Evolutionary conservation across 2,113 vertebrate genomes (phyloP).

Genomic region (Neotoma lepida): DNA sequence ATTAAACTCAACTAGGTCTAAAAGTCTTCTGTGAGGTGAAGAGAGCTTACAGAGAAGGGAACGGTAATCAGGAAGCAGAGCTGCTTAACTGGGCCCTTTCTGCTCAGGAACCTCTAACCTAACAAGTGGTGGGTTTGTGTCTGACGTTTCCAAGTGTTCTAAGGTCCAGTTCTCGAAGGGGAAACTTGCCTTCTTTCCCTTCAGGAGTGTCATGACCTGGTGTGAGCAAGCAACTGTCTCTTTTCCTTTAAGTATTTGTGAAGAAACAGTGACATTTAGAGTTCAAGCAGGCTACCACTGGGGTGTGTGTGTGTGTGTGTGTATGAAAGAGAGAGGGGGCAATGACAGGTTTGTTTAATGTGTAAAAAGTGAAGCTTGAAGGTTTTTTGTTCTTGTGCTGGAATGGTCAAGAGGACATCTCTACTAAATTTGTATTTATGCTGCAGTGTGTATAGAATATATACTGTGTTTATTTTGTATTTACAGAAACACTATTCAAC

Average conservation of each 20-base stretch:
- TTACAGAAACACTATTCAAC: not conserved
- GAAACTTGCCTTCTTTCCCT: not conserved
- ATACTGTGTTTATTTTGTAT: not conserved
- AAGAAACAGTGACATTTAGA: not conserved
- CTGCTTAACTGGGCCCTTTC: not conserved
- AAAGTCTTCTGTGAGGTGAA: not conserved
- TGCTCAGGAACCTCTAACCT: not conserved
- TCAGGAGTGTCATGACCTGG: not conserved
- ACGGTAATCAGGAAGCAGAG: not conserved
- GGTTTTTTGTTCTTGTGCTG: not conserved
- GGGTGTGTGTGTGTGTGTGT: not conserved
- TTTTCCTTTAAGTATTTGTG: conserved; percentile 3
- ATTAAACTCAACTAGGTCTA: not conserved
- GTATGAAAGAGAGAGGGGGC: no score
- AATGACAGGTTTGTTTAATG: not conserved
- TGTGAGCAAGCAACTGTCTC: not conserved
- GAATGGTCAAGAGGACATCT: not conserved
- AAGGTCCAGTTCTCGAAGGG: not conserved
- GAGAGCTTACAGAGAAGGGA: not conserved
- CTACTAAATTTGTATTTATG: not conserved
- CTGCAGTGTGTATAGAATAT: not conserved
- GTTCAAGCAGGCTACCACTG: not conserved
- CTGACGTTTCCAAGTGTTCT: not conserved
- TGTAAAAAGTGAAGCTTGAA: not conserved
- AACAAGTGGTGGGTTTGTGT: not conserved